phyloP scores from a whole-genome alignment of 2,113 vertebrate genomes.

The Calidris pugnax region DNA sequence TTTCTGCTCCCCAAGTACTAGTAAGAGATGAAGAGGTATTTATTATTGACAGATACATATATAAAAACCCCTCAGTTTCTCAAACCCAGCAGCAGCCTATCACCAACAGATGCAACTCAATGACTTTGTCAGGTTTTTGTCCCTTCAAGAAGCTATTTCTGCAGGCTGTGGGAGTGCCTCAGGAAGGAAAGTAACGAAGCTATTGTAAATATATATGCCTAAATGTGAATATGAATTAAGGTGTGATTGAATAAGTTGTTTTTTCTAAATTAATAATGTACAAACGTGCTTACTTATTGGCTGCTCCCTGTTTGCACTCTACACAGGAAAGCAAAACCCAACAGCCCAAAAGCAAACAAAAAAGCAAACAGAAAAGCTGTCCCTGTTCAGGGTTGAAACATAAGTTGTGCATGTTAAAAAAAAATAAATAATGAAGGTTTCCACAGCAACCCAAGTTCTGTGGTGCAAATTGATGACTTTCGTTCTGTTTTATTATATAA shows the following conservation, averaged over 20 bases:
- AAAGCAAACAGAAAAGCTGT: not conserved
- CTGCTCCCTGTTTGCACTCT: not conserved
- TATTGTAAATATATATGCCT: constrained; percentile 45
- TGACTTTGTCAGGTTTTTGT: constrained; percentile 44
- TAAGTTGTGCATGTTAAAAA: constrained; percentile 31
- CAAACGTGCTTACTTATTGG: not conserved
- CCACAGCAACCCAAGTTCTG: constrained; percentile 67
- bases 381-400: not conserved
- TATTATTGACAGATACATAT: not conserved
- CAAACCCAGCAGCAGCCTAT: not conserved
- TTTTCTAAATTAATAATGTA: not conserved
- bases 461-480: constrained; percentile 51
- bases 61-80: not conserved
- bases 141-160: constrained; percentile 54
- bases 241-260: not conserved
- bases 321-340: not conserved
- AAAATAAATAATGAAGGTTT: constrained; percentile 67
- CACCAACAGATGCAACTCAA: constrained; percentile 7
- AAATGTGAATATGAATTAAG: constrained; percentile 33
- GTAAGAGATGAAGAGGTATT: not conserved
- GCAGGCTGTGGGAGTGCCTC: constrained; percentile 23
- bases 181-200: not conserved
- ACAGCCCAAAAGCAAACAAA: not conserved
- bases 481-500: constrained; percentile 69
- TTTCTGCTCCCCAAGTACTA: not conserved